Evolutionary conservation across 1,140 invertebrate species (phyloP).

Genomic region (Protaetia brevitarsis): DNA sequence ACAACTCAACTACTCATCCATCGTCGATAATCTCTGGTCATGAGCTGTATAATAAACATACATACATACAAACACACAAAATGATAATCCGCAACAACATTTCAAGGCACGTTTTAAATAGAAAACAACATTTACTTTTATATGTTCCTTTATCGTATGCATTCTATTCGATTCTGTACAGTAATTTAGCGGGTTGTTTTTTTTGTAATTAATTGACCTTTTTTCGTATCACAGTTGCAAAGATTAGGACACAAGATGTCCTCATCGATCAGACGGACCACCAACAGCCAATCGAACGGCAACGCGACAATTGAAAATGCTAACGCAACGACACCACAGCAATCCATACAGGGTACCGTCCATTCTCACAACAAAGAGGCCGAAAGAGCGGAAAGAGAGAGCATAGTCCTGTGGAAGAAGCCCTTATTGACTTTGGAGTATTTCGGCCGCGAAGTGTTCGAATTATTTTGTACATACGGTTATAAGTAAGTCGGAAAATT

Average conservation of each 20-base stretch:
- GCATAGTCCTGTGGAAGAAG: slow-evolving; percentile 81
- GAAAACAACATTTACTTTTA: no score
- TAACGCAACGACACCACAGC: not conserved
- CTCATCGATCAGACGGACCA: slow-evolving; percentile 39
- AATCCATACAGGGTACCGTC: slow-evolving; percentile 13
- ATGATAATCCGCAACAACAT: no score
- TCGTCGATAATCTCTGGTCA: no score
- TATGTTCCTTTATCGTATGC: no score
- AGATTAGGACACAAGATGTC: slow-evolving; percentile 48
- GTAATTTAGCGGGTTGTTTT: not conserved
- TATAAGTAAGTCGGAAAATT: slow-evolving; percentile 50
- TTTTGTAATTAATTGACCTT: not conserved
- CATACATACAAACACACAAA: no score
- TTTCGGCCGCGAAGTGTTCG: slow-evolving; percentile 72
- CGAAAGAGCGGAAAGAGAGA: slow-evolving; percentile 55
- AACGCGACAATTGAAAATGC: not conserved
- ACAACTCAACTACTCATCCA: no score
- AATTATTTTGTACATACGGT: slow-evolving; percentile 58
- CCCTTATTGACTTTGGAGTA: slow-evolving; percentile 82
- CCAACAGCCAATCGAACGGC: slow-evolving; percentile 24
- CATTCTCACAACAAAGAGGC: slow-evolving; percentile 43
- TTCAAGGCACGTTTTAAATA: no score
- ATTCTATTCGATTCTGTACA: no score
- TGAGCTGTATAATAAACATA: no score
- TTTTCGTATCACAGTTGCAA: slow-evolving; percentile 45